phyloP scores from a whole-genome alignment of 2,113 vertebrate genomes.

The Hippocampus guttulatus region DNA sequence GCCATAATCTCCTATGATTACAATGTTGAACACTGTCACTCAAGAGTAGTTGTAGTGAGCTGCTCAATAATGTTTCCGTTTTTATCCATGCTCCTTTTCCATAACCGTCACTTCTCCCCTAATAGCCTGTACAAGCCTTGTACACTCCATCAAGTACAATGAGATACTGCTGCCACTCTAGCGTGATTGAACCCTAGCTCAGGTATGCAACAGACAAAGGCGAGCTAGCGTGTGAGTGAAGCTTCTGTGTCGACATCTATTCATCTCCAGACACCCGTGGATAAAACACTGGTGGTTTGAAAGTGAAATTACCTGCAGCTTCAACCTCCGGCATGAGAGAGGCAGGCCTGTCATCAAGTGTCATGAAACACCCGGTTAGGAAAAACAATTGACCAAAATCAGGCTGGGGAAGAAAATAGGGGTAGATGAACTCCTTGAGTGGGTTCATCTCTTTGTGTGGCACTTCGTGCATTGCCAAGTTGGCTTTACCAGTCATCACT shows the following conservation, averaged over 20 bases:
- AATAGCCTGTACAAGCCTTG: not conserved
- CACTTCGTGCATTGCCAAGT: constrained; percentile 15
- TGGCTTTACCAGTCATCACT: constrained; percentile 16
- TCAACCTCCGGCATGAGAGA: constrained; percentile 48
- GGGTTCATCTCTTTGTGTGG: constrained; percentile 27
- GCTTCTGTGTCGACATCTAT: constrained; percentile 48
- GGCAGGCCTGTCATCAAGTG: constrained; percentile 35
- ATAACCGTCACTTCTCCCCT: not conserved
- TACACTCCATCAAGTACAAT: constrained; percentile 23
- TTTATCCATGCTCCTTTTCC: constrained; percentile 4
- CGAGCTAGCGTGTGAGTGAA: constrained; percentile 32
- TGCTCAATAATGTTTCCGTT: not conserved
- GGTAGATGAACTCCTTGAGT: constrained; percentile 33
- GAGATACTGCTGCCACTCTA: not conserved
- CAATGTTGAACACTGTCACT: not conserved
- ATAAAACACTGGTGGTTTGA: constrained; percentile 41
- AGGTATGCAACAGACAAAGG: constrained; percentile 58
- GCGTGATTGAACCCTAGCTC: constrained; percentile 40
- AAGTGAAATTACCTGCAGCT: constrained; percentile 66
- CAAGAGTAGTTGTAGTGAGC: not conserved
- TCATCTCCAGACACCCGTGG: constrained; percentile 39
- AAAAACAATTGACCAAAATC: constrained; percentile 35
- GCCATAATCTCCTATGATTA: not conserved
- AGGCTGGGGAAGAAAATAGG: constrained; percentile 19
- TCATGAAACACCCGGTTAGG: constrained; percentile 52